phyloP scores from a whole-genome alignment of 2,888 invertebrate genomes.

The Pterostichus madidus region DNA sequence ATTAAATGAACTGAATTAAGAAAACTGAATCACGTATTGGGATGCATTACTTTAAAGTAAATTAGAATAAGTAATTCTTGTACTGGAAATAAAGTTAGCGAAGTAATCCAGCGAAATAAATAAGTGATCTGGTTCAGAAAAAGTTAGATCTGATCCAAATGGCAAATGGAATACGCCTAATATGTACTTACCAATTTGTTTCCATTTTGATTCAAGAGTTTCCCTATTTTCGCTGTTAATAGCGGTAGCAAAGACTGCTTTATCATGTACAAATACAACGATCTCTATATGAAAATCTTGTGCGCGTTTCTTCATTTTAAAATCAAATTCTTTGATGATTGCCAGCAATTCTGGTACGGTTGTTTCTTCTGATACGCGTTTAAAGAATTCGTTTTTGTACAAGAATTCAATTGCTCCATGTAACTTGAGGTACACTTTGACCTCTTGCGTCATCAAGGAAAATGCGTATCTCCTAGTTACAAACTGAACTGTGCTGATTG shows the following conservation, averaged over 20 bases:
- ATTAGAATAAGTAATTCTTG: too few relatives aligned
- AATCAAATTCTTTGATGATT: conserved; percentile 31
- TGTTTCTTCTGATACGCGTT: background rate
- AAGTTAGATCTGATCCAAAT: too few relatives aligned
- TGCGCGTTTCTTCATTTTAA: background rate
- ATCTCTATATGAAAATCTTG: conserved; percentile 51
- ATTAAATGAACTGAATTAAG: too few relatives aligned
- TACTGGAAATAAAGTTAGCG: too few relatives aligned
- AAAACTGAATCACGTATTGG: too few relatives aligned
- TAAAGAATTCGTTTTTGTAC: background rate
- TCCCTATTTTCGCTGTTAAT: conserved; percentile 30
- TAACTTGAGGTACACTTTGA: conserved; percentile 28
- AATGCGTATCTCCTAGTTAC: conserved; percentile 12
- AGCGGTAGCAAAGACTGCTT: conserved; percentile 12
- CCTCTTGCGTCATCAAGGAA: conserved; percentile 16
- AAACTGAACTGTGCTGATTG: conserved; percentile 16
- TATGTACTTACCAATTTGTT: background rate
- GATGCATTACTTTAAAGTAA: too few relatives aligned
- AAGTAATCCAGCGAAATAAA: too few relatives aligned
- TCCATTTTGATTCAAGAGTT: background rate
- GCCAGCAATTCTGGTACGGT: conserved; percentile 21
- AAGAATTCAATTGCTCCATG: conserved; percentile 38
- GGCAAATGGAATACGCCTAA: too few relatives aligned
- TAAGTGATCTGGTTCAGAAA: too few relatives aligned
- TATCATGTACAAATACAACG: conserved; percentile 36